Evolutionary conservation across 2,888 invertebrate species (phyloP).

Genomic region (Petrolisthes manimaculis): DNA sequence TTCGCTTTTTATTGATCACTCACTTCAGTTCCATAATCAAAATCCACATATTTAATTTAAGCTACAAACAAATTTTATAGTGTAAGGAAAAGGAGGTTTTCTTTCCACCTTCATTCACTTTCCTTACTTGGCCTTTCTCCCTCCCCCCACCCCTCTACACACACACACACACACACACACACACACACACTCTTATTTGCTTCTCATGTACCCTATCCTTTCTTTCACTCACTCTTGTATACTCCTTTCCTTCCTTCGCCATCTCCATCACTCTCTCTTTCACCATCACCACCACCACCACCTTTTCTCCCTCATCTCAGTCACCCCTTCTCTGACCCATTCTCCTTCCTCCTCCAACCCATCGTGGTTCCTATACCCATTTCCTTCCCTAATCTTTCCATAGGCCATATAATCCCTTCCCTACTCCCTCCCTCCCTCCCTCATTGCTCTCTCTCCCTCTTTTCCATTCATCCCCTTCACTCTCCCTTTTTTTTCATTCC

Average conservation of each 20-base stretch:
- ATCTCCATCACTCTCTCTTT: neutral
- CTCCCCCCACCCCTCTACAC: neutral
- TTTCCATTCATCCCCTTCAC: neutral
- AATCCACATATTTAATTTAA: no score
- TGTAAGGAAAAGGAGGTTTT: no score
- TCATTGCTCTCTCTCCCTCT: neutral
- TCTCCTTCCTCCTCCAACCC: neutral
- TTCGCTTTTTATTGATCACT: no score
- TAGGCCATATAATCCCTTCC: neutral
- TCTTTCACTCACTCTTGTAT: neutral
- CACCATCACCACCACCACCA: neutral
- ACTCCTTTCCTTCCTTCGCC: neutral
- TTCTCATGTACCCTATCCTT: neutral
- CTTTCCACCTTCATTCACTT: neutral
- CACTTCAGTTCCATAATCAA: no score
- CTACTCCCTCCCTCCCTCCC: neutral
- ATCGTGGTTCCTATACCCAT: neutral
- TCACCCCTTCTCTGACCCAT: neutral
- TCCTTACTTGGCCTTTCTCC: neutral
- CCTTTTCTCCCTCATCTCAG: neutral
- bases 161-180: slow-evolving; percentile 1
- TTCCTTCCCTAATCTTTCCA: neutral
- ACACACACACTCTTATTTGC: neutral
- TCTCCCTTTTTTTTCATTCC: no score
- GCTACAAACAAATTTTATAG: no score